These are phyloP conservation scores for Cataglyphis rosenhaueri DNA, from an alignment of 2,888 invertebrate genomes.

Conservation along the genomic window DNA sequence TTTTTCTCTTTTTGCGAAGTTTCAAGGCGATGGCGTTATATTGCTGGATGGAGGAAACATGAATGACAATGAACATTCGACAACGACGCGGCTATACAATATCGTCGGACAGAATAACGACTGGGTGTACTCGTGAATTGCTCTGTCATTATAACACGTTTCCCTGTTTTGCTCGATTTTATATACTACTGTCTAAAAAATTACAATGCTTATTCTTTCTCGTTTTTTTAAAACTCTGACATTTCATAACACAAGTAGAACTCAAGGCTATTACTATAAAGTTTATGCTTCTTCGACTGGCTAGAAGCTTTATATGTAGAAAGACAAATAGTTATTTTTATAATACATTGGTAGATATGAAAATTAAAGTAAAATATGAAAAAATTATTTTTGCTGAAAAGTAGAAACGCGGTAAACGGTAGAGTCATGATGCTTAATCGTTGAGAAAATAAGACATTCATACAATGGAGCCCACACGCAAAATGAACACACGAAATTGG, in stretches of 20 bases:
- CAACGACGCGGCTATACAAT: neutral
- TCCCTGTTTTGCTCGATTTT: neutral
- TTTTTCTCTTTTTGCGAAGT: conserved; percentile 28
- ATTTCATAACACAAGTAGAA: conserved; percentile 25
- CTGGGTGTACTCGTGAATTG: conserved; percentile 6
- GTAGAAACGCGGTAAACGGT: conserved; percentile 34
- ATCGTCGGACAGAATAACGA: conserved; percentile 7
- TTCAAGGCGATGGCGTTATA: neutral
- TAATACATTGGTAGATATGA: neutral
- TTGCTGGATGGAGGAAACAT: neutral
- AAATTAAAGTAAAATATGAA: neutral
- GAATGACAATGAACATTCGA: neutral
- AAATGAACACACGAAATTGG: conserved; percentile 73
- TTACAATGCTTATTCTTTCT: neutral
- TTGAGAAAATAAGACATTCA: conserved; percentile 24
- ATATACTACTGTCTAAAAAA: conserved; percentile 1
- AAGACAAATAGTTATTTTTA: neutral
- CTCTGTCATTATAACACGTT: neutral
- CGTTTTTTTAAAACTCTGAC: neutral
- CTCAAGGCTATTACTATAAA: neutral
- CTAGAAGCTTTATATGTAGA: neutral
- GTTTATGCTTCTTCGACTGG: neutral
- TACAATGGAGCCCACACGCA: conserved; percentile 69
- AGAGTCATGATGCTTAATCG: conserved; percentile 62
- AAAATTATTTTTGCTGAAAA: conserved; percentile 17